Base-by-base conservation (phyloP, 2,797 vertebrate genomes). In the Pseudochaenichthys georgianus region DNA sequence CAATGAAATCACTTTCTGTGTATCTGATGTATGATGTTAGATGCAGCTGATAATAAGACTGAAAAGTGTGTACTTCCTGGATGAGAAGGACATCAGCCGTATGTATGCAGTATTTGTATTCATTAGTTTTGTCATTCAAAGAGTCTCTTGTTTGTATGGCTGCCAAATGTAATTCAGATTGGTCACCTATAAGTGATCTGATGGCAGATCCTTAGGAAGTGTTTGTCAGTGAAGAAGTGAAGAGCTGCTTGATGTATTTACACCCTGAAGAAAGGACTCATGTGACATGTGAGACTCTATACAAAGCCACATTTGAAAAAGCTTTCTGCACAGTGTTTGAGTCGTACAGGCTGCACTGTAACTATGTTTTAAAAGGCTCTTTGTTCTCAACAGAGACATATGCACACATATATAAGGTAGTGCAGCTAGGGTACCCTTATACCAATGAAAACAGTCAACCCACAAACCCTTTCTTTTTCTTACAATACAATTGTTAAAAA, bases 71-170 rank as follows among this genome's bases (percentile, higher is more conserved):
- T 9, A 42, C 16, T 34, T 60, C 12, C 11, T 21, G 9, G 15
- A 64, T 74, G 47, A 73, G 42, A 67, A 52, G 21, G 55, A 48
- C 15, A 13, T 31, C 19, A 57, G 34, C 28, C 54, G 61, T 70
- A 59, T 78, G 73, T 62, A 73, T 73, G 51, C 41, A 4, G 45
- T 54, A 62, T 21, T 47, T 47, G 50, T 72, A 88, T 90, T 78
- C 72, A 87, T 87, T 86, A 77, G 69, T 75, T 73, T 65, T 73
- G 70, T 73, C 55, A 71, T 70, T 61, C 70, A 80, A 86, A 84
- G 38, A 69, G 64, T 64, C n/a, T 85, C 78, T 73, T 86, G 75
- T 86, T 89, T 87, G 55, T 71, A 34, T 70, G 16, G 48, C 55
- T 87, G 80, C 70, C 74, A 89, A 47, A 62, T 68, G 58, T 64